Conservation (phyloP, 2,888 invertebrate species). For the Watsonalla cultraria region DNA sequence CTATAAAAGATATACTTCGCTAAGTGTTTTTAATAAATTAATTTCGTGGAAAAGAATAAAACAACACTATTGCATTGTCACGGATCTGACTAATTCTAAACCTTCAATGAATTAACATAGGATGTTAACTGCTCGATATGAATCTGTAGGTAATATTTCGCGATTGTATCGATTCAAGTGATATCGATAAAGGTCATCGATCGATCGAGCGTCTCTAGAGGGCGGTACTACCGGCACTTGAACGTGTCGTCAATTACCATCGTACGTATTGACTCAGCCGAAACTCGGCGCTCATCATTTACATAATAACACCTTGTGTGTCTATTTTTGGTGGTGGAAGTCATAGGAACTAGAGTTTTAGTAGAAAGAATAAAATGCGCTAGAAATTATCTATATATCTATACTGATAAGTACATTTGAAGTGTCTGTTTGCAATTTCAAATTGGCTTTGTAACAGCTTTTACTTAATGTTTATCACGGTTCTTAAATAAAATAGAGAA, state of each 20-base stretch:
- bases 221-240: conserved; percentile 40
- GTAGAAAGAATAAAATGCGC: no score
- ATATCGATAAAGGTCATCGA: conserved; percentile 42
- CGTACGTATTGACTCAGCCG: conserved; percentile 72
- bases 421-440: no score
- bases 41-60: no score
- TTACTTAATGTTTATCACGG: no score
- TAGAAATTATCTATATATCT: no score
- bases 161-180: background rate
- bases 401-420: no score
- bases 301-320: conserved; percentile 75
- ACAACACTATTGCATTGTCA: no score
- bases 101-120: background rate
- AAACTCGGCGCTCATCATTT: conserved; percentile 75
- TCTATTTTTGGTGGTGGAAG: conserved; percentile 22
- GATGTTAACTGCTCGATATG: background rate
- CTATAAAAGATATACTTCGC: no score
- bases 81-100: background rate
- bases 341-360: conserved; percentile 18
- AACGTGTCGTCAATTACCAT: conserved; percentile 72
- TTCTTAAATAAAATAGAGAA: no score
- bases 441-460: no score
- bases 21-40: no score
- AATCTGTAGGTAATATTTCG: background rate
- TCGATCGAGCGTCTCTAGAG: conserved; percentile 27